Conservation (phyloP, 2,113 vertebrate species). For the Lepisosteus osseus region DNA sequence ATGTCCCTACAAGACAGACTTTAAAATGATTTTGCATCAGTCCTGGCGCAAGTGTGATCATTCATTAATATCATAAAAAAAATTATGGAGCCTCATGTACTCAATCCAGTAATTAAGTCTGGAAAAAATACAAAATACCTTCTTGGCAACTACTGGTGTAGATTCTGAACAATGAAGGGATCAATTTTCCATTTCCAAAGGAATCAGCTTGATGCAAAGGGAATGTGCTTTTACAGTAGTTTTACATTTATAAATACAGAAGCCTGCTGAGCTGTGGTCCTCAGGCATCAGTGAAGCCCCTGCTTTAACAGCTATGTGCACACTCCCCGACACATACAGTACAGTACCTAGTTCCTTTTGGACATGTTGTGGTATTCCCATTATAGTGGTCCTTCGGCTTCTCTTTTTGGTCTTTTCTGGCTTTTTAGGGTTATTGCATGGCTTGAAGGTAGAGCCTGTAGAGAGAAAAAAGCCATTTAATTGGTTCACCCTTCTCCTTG, state of each 20-base stretch:
- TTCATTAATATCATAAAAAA: background rate
- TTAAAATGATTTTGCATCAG: no score
- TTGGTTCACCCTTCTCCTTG: no score
- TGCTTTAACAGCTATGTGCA: background rate
- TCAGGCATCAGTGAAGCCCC: no score
- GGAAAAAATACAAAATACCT: no score
- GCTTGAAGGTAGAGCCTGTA: slow-evolving; percentile 66
- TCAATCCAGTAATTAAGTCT: background rate
- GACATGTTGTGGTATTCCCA: slow-evolving; percentile 91
- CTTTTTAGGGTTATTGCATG: slow-evolving; percentile 58
- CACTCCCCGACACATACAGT: background rate
- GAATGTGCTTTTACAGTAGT: no score
- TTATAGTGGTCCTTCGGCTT: slow-evolving; percentile 84
- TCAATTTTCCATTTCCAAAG: no score
- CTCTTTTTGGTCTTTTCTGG: slow-evolving; percentile 65
- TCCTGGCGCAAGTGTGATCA: no score
- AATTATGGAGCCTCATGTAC: background rate
- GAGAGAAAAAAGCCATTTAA: slow-evolving; percentile 5
- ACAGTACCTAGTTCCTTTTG: slow-evolving; percentile 87
- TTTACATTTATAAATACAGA: no score
- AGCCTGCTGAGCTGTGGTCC: no score
- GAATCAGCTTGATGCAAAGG: no score
- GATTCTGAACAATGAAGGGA: no score
- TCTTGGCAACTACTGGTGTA: no score
- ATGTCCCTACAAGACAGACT: background rate